Conservation (phyloP, 2,888 invertebrate species). For the Endomychus coccineus region DNA sequence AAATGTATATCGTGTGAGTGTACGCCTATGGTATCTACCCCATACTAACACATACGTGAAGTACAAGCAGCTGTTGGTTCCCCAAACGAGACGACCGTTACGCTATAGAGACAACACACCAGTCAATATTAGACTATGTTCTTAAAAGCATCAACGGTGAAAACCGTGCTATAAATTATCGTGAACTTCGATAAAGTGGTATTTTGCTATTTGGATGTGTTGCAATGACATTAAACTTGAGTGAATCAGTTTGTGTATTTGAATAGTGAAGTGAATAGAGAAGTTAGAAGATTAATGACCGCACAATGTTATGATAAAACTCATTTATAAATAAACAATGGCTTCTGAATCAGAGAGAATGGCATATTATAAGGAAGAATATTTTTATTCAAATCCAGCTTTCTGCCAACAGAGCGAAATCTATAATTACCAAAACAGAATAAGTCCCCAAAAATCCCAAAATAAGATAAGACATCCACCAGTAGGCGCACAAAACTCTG, state of each 20-base stretch:
- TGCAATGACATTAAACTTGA: too few species aligned
- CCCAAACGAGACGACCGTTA: slow-evolving; percentile 12
- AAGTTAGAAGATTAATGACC: background rate
- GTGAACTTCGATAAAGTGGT: too few species aligned
- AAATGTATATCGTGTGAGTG: too few species aligned
- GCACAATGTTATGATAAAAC: background rate
- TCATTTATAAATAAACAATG: slow-evolving; percentile 5
- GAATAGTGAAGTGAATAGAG: slow-evolving; percentile 7
- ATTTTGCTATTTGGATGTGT: too few species aligned
- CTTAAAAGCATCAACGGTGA: slow-evolving; percentile 7
- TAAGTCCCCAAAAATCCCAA: slow-evolving; percentile 21
- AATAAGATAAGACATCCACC: slow-evolving; percentile 37
- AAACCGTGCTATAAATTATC: too few species aligned
- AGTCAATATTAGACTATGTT: slow-evolving; percentile 14
- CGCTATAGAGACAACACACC: too few species aligned
- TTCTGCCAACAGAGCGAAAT: slow-evolving; percentile 73
- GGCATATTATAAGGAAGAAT: slow-evolving; percentile 30
- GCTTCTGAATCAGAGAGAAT: slow-evolving; percentile 18
- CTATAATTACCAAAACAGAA: slow-evolving; percentile 31
- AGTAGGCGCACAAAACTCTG: slow-evolving; percentile 38
- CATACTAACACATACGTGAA: slow-evolving; percentile 35
- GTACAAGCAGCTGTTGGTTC: slow-evolving; percentile 11
- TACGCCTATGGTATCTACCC: slow-evolving; percentile 42
- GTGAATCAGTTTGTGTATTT: slow-evolving; percentile 2
- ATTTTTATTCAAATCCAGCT: slow-evolving; percentile 72